Conservation (phyloP, 1,140 invertebrate species). For the Colletes latitarsis region DNA sequence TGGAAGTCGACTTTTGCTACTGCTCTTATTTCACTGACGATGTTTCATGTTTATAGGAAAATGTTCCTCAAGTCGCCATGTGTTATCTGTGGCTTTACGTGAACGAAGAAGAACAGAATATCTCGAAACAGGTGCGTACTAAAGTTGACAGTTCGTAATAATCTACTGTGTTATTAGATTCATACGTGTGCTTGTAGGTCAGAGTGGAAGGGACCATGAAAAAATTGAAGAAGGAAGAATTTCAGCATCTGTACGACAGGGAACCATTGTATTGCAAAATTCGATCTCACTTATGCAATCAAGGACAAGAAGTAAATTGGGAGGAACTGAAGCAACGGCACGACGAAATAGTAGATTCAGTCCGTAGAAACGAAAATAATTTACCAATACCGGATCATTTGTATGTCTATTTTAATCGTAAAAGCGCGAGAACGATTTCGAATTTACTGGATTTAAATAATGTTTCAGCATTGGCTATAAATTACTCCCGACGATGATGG, state of each 20-base stretch:
- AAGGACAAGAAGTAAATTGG: conserved; percentile 78
- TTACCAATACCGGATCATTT: conserved; percentile 78
- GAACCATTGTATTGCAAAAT: conserved; percentile 80
- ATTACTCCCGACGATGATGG: conserved; percentile 72
- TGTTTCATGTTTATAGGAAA: conserved; percentile 16
- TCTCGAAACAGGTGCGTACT: conserved; percentile 75
- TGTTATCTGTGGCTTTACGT: conserved; percentile 80
- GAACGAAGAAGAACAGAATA: conserved; percentile 71
- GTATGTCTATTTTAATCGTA: conserved; percentile 66
- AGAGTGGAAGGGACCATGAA: conserved; percentile 77
- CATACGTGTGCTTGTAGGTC: conserved; percentile 63
- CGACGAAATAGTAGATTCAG: conserved; percentile 71
- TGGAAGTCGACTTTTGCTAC: too few species aligned
- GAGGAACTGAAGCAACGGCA: conserved; percentile 74
- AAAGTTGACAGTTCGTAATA: conserved; percentile 8
- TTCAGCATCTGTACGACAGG: conserved; percentile 74
- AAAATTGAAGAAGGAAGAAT: conserved; percentile 66
- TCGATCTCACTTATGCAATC: conserved; percentile 76
- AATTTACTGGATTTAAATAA: not conserved
- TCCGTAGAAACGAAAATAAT: conserved; percentile 52
- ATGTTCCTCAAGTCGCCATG: conserved; percentile 72
- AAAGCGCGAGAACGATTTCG: not conserved
- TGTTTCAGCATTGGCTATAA: conserved; percentile 75
- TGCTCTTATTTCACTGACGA: too few species aligned
- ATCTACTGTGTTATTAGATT: not conserved